Evolutionary conservation across 64 coral and sea anemone genomes (phyloP), one percentile per base, ranked within the genome.

Genomic region (Montipora foliosa): DNA sequence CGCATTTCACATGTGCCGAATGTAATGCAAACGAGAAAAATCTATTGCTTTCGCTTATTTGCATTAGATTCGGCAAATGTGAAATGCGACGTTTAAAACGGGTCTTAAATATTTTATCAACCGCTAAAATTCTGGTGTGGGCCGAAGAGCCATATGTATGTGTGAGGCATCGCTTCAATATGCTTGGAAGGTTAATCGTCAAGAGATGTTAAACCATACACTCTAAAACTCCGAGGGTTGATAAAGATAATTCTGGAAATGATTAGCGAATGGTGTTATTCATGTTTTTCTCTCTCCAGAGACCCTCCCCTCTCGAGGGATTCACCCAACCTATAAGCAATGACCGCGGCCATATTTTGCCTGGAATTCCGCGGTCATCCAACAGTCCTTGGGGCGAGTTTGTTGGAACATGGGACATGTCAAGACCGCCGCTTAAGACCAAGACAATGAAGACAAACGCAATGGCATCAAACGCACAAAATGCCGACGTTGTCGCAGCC

Each of bases 301-400:
- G 95, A 52, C 97, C 97, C 71, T 99, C 97, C 77, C 81, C 69
- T 72, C 84, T 99, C 5, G 95, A 99, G 81, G 97, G 97, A 24
- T 99, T 94, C 79, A 99, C 97, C 4, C 84, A 88, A 24, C 83
- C 91, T 7, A 99, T 99, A 50, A 94, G 94, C 61, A 95, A 99
- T 64, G 88, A 99, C 66, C 82, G 92, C 14, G 95, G 97, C 3
- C 97, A 99, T 59, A 92, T 99, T n/a, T 52, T 99, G 72, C 13
- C 79, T 24, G 97, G 97, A 25, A 94, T 99, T 1, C 94, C 94
- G 25, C 86, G 92, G 16, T 99, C 97, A 19, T 78, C 88, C 6
- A 91, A 79, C 20, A 96, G 88, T 48, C 94, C 97, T 9, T 99
- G 97, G 97, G 97, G 97, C 29, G 95, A 95, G 24, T 99, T 99